These are phyloP conservation scores for Heterodera carotae DNA, from an alignment of 1,140 invertebrate species.

Conservation along the genomic window DNA sequence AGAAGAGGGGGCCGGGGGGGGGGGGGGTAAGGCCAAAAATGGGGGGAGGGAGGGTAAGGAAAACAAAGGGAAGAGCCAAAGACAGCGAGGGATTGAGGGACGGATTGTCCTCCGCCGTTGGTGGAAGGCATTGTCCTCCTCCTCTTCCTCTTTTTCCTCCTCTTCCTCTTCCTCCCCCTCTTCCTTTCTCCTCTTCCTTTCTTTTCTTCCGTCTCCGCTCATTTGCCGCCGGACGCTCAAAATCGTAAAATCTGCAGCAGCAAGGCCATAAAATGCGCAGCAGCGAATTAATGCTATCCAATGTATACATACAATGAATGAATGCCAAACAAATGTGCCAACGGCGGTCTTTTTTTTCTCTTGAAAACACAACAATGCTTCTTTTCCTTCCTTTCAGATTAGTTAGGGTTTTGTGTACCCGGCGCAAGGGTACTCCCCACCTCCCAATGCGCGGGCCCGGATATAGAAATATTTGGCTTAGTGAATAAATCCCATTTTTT, in stretches of 20 bases:
- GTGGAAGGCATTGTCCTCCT: neutral
- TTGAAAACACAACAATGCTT: neutral
- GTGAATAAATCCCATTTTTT: too few relatives aligned
- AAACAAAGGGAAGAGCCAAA: neutral
- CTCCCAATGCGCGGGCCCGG: too few relatives aligned
- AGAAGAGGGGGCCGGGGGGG: neutral
- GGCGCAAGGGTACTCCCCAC: too few relatives aligned
- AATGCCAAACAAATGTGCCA: neutral
- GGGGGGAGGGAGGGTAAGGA: neutral
- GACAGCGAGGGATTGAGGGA: neutral
- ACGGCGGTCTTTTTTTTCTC: neutral
- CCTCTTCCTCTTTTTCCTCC: too few relatives aligned
- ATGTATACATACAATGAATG: too few relatives aligned
- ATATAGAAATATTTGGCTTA: too few relatives aligned
- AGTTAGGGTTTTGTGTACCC: too few relatives aligned
- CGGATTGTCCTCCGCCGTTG: neutral
- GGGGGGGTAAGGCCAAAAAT: neutral
- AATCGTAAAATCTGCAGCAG: neutral
- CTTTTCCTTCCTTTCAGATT: neutral
- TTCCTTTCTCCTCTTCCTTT: too few relatives aligned
- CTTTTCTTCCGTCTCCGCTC: neutral
- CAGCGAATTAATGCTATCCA: neutral
- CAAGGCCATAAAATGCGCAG: neutral
- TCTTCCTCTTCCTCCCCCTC: too few relatives aligned
- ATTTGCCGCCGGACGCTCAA: neutral